These are phyloP conservation scores for Drosophila mauritiana DNA, from an alignment of 1,140 invertebrate species.

Conservation along the genomic window DNA sequence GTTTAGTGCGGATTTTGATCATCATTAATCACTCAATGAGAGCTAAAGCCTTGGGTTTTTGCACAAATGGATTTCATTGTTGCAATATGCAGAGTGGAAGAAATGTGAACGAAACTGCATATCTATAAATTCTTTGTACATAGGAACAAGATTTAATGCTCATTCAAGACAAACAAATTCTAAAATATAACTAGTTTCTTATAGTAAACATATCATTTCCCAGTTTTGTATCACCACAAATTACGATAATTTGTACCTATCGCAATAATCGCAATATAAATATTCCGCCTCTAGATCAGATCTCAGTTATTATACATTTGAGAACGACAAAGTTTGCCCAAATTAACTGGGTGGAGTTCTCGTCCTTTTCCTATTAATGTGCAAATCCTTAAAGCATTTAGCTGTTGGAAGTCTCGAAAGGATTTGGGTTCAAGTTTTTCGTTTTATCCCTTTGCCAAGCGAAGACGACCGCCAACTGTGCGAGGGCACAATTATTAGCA, in stretches of 20 bases:
- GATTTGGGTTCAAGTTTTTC: conserved; percentile 20
- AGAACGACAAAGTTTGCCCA: conserved; percentile 37
- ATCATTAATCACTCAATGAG: conserved; percentile 62
- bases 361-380: conserved; percentile 1
- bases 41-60: conserved; percentile 6
- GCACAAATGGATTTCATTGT: neutral
- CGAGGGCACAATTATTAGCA: conserved; percentile 79
- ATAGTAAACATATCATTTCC: neutral
- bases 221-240: conserved; percentile 26
- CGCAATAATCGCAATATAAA: conserved; percentile 30
- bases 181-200: too few relatives aligned
- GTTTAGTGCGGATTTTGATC: conserved; percentile 33
- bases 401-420: conserved; percentile 4
- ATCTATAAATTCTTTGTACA: neutral
- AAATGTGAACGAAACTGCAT: conserved; percentile 2
- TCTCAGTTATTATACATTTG: conserved; percentile 29
- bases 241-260: conserved; percentile 18
- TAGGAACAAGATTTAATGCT: too few relatives aligned
- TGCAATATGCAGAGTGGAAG: neutral
- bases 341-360: conserved; percentile 43
- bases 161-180: too few relatives aligned
- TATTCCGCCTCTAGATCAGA: conserved; percentile 49
- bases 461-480: conserved; percentile 68
- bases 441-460: conserved; percentile 7
- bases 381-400: conserved; percentile 30